Evolutionary conservation across 2,797 vertebrate species (phyloP).

Genomic region (Scyliorhinus canicula): DNA sequence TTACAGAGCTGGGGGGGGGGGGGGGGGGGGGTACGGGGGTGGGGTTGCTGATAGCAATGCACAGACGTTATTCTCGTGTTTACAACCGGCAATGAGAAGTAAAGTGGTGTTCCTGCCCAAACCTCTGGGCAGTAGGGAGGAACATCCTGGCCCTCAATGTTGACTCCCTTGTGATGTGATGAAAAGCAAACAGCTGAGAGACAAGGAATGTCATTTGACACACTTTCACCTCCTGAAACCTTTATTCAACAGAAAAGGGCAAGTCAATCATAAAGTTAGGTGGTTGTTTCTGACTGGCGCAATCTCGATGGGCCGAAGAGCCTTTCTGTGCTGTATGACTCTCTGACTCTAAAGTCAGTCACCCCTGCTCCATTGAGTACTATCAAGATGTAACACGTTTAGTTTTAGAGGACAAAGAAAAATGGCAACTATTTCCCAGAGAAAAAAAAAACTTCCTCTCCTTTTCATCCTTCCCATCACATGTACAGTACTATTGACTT

Average conservation of each 20-base stretch:
- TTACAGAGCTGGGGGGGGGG: not conserved
- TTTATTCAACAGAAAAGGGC: not conserved
- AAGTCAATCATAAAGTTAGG: not conserved
- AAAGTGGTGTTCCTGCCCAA: not conserved
- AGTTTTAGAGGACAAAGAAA: not conserved
- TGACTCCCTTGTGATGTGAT: not conserved
- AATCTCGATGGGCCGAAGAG: no score
- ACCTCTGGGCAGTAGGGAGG: not conserved
- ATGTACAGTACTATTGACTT: not conserved
- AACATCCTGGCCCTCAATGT: not conserved
- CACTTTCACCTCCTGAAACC: not conserved
- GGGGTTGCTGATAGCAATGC: not conserved
- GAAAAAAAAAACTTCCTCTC: not conserved
- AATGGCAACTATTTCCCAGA: not conserved
- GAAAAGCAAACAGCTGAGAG: not conserved
- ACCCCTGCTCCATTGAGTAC: not conserved
- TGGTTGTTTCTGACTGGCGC: no score
- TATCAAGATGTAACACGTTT: not conserved
- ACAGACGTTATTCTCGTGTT: not conserved
- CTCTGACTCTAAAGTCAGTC: not conserved
- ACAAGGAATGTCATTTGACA: not conserved
- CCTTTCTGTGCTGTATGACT: no score
- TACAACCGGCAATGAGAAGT: not conserved
- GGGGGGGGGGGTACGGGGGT: no score
- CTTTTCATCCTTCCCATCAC: not conserved